Percentiles rank a stretch among this genome's conserved stretches.
Evolutionary conservation across 2,888 invertebrate genomes (phyloP).

Genomic region (Scaptomyza reducta): DNA sequence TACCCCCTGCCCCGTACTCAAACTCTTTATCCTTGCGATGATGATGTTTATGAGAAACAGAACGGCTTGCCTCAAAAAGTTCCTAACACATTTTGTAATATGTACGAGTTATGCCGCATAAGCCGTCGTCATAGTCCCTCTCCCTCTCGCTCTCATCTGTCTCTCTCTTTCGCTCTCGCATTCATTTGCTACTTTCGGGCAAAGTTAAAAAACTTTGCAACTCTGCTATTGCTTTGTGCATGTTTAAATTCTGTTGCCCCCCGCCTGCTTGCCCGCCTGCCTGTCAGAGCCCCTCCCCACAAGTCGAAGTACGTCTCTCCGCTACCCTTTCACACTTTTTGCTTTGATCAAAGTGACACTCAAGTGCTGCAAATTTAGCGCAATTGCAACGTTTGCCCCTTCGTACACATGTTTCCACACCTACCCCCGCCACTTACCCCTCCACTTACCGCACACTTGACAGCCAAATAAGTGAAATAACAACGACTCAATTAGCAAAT

Average conservation of each 20-base stretch:
- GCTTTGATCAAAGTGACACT: slow-evolving; percentile 66
- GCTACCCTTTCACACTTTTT: slow-evolving; percentile 1
- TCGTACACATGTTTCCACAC: not conserved
- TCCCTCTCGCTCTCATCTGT: not conserved
- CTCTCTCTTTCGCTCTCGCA: slow-evolving; percentile 31
- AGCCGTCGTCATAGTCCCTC: slow-evolving; percentile 24
- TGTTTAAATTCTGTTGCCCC: slow-evolving; percentile 64
- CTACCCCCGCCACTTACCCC: not conserved
- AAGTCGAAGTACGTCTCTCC: not conserved
- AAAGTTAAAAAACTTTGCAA: slow-evolving; percentile 65
- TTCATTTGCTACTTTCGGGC: slow-evolving; percentile 63
- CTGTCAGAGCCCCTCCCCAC: slow-evolving; percentile 42
- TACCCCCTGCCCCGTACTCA: too few relatives aligned
- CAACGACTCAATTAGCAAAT: slow-evolving; percentile 67
- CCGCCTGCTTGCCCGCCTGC: slow-evolving; percentile 21
- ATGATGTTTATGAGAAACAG: slow-evolving; percentile 8
- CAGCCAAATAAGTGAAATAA: slow-evolving; percentile 42
- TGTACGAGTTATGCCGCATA: slow-evolving; percentile 73
- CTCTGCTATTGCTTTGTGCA: slow-evolving; percentile 63
- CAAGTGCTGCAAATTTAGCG: slow-evolving; percentile 45
- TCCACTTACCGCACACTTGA: slow-evolving; percentile 30
- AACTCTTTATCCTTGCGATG: slow-evolving; percentile 5
- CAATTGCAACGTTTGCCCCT: slow-evolving; percentile 41
- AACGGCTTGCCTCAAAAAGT: slow-evolving; percentile 23
- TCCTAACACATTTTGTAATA: slow-evolving; percentile 60